Percentiles rank a stretch among this genome's conserved stretches.
Evolutionary conservation across 2,797 vertebrate genomes (phyloP).

Genomic region (Masticophis lateralis): DNA sequence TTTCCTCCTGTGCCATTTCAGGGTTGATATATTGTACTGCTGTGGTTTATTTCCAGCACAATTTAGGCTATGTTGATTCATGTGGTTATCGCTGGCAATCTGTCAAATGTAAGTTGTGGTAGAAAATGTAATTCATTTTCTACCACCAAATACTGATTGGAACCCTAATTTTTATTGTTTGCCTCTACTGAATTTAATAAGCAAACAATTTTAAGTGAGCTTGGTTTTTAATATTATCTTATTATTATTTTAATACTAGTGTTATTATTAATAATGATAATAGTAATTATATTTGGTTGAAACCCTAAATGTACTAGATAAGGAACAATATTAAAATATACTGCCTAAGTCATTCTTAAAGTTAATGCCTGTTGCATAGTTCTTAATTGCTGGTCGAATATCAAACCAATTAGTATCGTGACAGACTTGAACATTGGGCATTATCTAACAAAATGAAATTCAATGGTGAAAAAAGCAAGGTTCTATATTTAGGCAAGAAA

Average conservation of each 20-base stretch:
- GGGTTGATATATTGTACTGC: conserved; percentile 54
- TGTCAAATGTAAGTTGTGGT: not conserved
- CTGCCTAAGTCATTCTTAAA: not conserved
- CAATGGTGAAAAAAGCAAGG: too few species aligned
- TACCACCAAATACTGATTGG: not conserved
- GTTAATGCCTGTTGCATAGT: not conserved
- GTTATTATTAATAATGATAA: not conserved
- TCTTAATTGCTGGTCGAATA: not conserved
- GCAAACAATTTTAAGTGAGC: not conserved
- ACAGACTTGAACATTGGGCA: too few species aligned
- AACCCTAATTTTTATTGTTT: not conserved
- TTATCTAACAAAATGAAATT: too few species aligned
- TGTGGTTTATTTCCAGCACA: conserved; percentile 47
- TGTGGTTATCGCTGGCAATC: conserved; percentile 39
- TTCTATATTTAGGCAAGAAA: too few species aligned
- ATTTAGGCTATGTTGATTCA: conserved; percentile 51
- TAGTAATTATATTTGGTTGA: not conserved
- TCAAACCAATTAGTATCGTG: not conserved
- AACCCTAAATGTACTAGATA: not conserved
- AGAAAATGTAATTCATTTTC: conserved; percentile 15
- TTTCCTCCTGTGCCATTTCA: conserved; percentile 59
- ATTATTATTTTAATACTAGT: not conserved
- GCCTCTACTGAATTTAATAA: not conserved
- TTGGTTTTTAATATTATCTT: not conserved
- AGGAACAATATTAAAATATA: not conserved